A percentile compares a stretch with the other conserved stretches of the same genome.
Evolutionary conservation across 2,113 vertebrate species (phyloP).

Genomic region (Ptychochromis oligacanthus): DNA sequence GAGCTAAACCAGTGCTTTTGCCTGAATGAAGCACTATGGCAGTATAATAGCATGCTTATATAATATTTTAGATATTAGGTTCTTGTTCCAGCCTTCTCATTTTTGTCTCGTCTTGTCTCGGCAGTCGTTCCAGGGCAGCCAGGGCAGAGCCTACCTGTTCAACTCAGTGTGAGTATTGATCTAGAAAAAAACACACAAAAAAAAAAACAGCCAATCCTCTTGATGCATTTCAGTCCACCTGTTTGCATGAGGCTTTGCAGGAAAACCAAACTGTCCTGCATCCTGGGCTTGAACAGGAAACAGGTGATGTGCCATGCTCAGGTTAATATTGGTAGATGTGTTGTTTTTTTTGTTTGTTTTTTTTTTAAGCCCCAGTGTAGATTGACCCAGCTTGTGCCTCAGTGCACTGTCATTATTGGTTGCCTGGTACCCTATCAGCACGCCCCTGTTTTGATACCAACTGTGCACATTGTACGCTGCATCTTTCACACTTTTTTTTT

Average conservation of each 20-base stretch:
- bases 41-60: background rate
- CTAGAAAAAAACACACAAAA: background rate
- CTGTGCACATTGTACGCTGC: constrained; percentile 7
- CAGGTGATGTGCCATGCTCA: background rate
- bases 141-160: constrained; percentile 94
- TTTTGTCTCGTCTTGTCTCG: constrained; percentile 29
- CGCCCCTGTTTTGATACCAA: constrained; percentile 33
- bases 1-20: too few relatives aligned
- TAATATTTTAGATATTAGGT: background rate
- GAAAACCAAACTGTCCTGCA: background rate
- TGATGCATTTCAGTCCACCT: constrained; percentile 10
- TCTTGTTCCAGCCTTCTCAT: constrained; percentile 20
- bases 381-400: constrained; percentile 19
- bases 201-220: background rate
- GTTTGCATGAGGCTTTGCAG: background rate
- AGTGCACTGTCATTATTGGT: constrained; percentile 25
- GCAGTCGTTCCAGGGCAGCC: constrained; percentile 96
- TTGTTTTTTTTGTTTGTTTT: background rate
- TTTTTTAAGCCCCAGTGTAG: constrained; percentile 5
- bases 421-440: constrained; percentile 31
- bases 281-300: background rate
- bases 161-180: constrained; percentile 91
- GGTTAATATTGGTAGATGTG: background rate
- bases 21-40: background rate
- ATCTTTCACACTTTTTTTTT: constrained; percentile 11